These are phyloP conservation scores for Spodoptera litura DNA, from an alignment of 1,140 invertebrate species.

Conservation along the genomic window DNA sequence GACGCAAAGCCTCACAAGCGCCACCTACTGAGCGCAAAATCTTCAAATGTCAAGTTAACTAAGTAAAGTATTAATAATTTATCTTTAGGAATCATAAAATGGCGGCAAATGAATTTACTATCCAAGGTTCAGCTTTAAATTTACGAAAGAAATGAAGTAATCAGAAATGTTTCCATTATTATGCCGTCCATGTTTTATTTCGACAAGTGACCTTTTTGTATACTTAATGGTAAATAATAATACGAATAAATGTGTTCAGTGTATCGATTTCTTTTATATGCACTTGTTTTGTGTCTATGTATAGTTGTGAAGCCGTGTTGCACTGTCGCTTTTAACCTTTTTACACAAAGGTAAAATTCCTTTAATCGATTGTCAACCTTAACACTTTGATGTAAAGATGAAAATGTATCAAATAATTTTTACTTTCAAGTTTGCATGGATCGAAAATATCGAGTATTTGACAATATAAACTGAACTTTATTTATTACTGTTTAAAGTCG, in stretches of 20 bases:
- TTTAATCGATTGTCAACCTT: too few species aligned
- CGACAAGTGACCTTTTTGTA: slow-evolving; percentile 61
- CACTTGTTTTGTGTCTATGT: slow-evolving; percentile 2
- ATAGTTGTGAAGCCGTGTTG: slow-evolving; percentile 2
- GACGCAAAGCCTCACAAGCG: too few species aligned
- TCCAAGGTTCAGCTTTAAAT: slow-evolving; percentile 41
- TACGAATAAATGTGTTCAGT: slow-evolving; percentile 71
- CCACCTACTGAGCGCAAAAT: background rate
- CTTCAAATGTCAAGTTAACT: background rate
- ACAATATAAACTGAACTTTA: too few species aligned
- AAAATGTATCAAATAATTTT: too few species aligned
- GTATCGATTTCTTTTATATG: slow-evolving; percentile 46
- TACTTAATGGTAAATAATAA: slow-evolving; percentile 59
- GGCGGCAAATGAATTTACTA: slow-evolving; percentile 17
- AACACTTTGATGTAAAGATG: too few species aligned
- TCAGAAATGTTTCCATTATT: slow-evolving; percentile 43
- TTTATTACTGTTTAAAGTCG: too few species aligned
- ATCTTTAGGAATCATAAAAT: slow-evolving; percentile 3
- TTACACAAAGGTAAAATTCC: background rate
- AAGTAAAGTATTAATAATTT: background rate
- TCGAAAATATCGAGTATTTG: too few species aligned
- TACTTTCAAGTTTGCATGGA: too few species aligned
- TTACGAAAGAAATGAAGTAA: background rate
- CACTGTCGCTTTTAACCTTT: slow-evolving; percentile 9
- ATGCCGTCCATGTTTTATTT: slow-evolving; percentile 71